Percentiles rank a stretch among this genome's conserved stretches.
Evolutionary conservation across 1,140 invertebrate genomes (phyloP).

Genomic region (Frieseomelitta varia): DNA sequence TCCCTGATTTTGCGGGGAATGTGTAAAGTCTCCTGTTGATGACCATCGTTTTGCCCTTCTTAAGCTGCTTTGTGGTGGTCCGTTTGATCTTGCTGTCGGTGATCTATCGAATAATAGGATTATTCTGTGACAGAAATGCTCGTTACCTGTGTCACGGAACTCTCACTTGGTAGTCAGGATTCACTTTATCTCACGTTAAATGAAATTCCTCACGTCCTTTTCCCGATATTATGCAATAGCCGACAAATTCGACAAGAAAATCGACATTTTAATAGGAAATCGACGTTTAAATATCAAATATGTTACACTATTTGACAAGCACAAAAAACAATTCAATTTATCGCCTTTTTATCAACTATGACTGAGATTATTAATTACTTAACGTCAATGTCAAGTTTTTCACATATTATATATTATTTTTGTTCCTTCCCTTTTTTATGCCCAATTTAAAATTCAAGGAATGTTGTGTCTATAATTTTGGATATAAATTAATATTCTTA

Average conservation of each 20-base stretch:
- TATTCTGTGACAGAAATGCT: constrained; percentile 10
- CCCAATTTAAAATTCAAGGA: background rate
- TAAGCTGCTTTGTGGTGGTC: constrained; percentile 77
- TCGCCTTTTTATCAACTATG: background rate
- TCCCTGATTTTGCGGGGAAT: constrained; percentile 78
- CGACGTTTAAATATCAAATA: background rate
- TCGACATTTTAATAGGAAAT: background rate
- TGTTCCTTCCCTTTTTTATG: background rate
- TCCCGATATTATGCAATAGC: no score
- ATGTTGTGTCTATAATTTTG: no score
- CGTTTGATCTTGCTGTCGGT: constrained; percentile 76
- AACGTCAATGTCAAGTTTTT: no score
- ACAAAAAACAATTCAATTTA: background rate
- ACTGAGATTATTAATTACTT: background rate
- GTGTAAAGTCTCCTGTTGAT: constrained; percentile 90
- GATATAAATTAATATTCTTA: background rate
- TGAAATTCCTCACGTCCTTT: background rate
- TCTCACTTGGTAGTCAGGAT: background rate
- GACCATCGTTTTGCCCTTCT: constrained; percentile 90
- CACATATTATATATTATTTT: no score
- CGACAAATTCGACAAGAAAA: background rate
- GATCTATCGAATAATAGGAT: constrained; percentile 68
- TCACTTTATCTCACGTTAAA: background rate
- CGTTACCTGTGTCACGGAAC: constrained; percentile 14
- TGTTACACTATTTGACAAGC: background rate